A percentile compares a stretch with the other conserved stretches of the same genome.
Evolutionary conservation across 2,888 invertebrate species (phyloP).

Genomic region (Augochlorella aurata): DNA sequence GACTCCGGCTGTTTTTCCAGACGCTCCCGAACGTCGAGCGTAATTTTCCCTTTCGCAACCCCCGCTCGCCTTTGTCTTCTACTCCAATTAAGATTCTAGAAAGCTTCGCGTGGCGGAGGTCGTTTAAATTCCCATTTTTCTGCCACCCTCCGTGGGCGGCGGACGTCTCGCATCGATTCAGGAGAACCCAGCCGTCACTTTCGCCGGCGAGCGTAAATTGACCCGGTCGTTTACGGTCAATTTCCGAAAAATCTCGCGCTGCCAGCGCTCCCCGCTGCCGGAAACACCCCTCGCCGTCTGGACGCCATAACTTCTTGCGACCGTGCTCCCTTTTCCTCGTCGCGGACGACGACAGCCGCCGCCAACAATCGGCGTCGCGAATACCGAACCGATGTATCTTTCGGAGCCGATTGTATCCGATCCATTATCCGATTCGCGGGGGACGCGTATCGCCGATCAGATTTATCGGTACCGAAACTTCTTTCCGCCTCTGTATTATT

Average conservation of each 20-base stretch:
- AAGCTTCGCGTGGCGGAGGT: conserved; percentile 46
- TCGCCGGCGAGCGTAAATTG: conserved; percentile 53
- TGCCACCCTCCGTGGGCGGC: conserved; percentile 22
- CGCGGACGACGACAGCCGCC: conserved; percentile 35
- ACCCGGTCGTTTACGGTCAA: conserved; percentile 59
- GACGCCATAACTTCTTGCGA: conserved; percentile 52
- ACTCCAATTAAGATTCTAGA: conserved; percentile 55
- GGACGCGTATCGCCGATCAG: conserved; percentile 7
- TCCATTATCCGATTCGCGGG: conserved; percentile 27
- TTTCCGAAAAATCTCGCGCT: conserved; percentile 61
- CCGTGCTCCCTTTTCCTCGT: conserved; percentile 40
- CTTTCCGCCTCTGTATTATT: background rate
- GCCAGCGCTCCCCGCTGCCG: background rate
- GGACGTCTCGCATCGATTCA: conserved; percentile 46
- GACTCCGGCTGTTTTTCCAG: background rate
- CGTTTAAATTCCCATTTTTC: conserved; percentile 58
- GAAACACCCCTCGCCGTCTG: conserved; percentile 44
- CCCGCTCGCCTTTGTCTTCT: conserved; percentile 35
- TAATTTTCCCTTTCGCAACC: conserved; percentile 27
- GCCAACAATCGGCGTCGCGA: conserved; percentile 46
- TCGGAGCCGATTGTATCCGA: conserved; percentile 6
- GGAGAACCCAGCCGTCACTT: conserved; percentile 44
- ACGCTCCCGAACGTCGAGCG: conserved; percentile 3
- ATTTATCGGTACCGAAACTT: conserved; percentile 29
- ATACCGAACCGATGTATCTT: conserved; percentile 26